A percentile compares a stretch with the other conserved stretches of the same genome.
Evolutionary conservation across 2,888 invertebrate species (phyloP).

Genomic region (Ischnus inquisitorius): DNA sequence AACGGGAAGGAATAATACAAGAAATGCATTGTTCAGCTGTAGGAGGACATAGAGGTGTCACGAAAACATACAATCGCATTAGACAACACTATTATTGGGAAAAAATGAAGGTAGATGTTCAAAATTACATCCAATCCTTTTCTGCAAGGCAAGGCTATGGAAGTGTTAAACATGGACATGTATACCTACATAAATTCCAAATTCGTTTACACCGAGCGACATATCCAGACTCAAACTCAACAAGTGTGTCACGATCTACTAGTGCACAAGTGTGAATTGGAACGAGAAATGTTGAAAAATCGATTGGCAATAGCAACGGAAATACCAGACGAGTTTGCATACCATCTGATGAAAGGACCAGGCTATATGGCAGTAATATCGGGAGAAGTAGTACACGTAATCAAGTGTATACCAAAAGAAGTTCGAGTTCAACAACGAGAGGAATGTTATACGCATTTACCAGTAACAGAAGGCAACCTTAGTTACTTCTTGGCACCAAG

Average conservation of each 20-base stretch:
- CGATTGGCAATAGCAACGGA: constrained; percentile 60
- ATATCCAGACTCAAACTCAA: constrained; percentile 1
- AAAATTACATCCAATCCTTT: not conserved
- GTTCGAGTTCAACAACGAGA: constrained; percentile 60
- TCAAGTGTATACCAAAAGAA: constrained; percentile 70
- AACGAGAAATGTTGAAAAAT: constrained; percentile 25
- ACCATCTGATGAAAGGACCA: constrained; percentile 69
- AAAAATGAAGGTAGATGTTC: too few species aligned
- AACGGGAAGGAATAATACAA: constrained; percentile 19
- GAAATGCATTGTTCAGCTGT: too few species aligned
- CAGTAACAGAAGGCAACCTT: constrained; percentile 52
- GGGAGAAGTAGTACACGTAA: constrained; percentile 74
- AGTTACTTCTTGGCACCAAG: constrained; percentile 20
- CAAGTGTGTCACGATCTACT: constrained; percentile 10
- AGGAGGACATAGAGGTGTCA: too few species aligned
- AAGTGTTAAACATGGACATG: constrained; percentile 16
- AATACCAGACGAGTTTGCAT: constrained; percentile 71
- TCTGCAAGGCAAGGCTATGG: not conserved
- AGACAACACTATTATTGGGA: too few species aligned
- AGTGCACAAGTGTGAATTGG: constrained; percentile 14
- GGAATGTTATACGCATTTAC: constrained; percentile 71
- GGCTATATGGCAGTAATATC: constrained; percentile 72
- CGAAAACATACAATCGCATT: too few species aligned
- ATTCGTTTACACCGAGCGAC: constrained; percentile 25
- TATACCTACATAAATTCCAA: constrained; percentile 18